These are phyloP conservation scores for Podabrus alpinus DNA, from an alignment of 2,888 invertebrate genomes.

Conservation along the genomic window DNA sequence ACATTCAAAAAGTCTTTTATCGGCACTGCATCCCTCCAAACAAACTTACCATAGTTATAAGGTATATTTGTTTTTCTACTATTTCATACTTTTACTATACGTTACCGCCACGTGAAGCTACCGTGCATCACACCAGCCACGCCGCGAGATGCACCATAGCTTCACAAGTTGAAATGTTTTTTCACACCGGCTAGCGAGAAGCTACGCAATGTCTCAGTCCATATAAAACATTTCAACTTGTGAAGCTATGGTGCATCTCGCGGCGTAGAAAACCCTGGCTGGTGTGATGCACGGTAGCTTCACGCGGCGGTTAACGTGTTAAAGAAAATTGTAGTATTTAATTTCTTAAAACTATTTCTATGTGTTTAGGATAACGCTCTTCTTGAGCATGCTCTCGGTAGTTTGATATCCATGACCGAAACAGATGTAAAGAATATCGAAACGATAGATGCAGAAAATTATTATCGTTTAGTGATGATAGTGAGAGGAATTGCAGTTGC, in stretches of 20 bases:
- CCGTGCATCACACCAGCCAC: too few species aligned
- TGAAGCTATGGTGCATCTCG: too few species aligned
- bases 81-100: too few species aligned
- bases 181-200: too few species aligned
- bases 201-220: too few species aligned
- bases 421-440: constrained; percentile 61
- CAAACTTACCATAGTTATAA: constrained; percentile 84
- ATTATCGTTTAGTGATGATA: constrained; percentile 81
- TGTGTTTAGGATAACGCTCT: constrained; percentile 76
- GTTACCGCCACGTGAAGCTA: too few species aligned
- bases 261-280: too few species aligned
- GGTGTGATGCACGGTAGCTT: too few species aligned
- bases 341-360: background rate
- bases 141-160: too few species aligned
- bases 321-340: background rate
- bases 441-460: constrained; percentile 87
- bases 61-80: constrained; percentile 50
- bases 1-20: constrained; percentile 80
- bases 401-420: constrained; percentile 68
- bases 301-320: too few species aligned
- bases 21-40: constrained; percentile 76
- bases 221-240: too few species aligned
- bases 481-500: constrained; percentile 84
- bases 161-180: too few species aligned
- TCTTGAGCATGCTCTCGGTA: constrained; percentile 73